phyloP scores from a whole-genome alignment of 2,113 vertebrate genomes.

The Verasper variegatus region DNA sequence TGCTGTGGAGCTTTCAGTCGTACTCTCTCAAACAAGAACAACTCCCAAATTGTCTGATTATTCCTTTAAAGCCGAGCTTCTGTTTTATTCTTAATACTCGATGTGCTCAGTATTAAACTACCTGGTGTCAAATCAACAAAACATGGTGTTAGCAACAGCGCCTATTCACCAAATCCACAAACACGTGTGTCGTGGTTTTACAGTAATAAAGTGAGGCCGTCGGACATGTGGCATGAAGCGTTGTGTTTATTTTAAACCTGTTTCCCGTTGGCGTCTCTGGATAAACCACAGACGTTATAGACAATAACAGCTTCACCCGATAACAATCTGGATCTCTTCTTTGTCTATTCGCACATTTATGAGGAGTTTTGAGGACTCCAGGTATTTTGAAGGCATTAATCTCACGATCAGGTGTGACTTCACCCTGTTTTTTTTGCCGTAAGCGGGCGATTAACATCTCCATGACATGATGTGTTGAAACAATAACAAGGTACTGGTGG shows the following conservation, averaged over 20 bases:
- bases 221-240: neutral
- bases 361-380: too few species aligned
- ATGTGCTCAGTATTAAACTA: neutral
- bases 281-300: neutral
- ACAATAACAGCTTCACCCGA: constrained; percentile 20
- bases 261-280: constrained; percentile 9
- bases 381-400: neutral
- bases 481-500: constrained; percentile 3
- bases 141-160: constrained; percentile 32
- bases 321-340: neutral
- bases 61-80: too few species aligned
- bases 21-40: too few species aligned
- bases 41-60: too few species aligned
- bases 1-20: too few species aligned
- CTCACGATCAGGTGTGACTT: neutral
- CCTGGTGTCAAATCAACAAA: constrained; percentile 54
- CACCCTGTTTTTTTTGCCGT: neutral
- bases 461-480: neutral
- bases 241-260: constrained; percentile 29
- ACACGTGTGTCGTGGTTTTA: constrained; percentile 4
- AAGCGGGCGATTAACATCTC: constrained; percentile 23
- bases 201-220: neutral
- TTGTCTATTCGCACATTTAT: neutral
- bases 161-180: constrained; percentile 29
- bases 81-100: too few species aligned